Percentiles rank a stretch among this genome's conserved stretches.
Conservation (phyloP, 2,797 vertebrate genomes). For the Phoxinus dragarum region DNA sequence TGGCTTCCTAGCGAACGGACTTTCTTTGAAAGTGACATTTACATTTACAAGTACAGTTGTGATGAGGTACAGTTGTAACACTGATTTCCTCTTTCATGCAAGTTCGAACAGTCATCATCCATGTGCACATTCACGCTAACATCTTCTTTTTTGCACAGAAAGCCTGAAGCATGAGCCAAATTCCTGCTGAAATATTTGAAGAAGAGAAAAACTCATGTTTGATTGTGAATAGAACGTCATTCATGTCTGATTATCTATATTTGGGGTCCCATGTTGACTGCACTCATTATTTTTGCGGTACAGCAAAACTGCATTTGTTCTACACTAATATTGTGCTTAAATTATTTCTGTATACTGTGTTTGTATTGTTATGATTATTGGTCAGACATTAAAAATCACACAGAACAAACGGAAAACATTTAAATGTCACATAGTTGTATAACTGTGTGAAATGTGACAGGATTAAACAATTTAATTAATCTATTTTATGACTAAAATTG, state of each 20-base stretch:
- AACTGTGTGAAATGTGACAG: background rate
- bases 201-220: background rate
- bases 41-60: background rate
- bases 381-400: background rate
- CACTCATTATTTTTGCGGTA: background rate
- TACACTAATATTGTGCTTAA: background rate
- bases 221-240: background rate
- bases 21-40: background rate
- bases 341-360: background rate
- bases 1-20: background rate
- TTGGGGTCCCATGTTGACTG: background rate
- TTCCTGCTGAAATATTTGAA: background rate
- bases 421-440: background rate
- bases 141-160: background rate
- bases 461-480: background rate
- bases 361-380: background rate
- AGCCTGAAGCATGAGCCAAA: background rate
- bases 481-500: background rate
- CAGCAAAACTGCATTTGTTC: background rate
- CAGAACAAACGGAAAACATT: background rate
- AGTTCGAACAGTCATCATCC: background rate
- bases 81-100: background rate
- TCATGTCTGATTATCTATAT: background rate
- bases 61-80: background rate
- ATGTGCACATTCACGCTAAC: background rate